Base-by-base conservation (phyloP, 1,140 invertebrate species). In the Ceratina calcarata region DNA sequence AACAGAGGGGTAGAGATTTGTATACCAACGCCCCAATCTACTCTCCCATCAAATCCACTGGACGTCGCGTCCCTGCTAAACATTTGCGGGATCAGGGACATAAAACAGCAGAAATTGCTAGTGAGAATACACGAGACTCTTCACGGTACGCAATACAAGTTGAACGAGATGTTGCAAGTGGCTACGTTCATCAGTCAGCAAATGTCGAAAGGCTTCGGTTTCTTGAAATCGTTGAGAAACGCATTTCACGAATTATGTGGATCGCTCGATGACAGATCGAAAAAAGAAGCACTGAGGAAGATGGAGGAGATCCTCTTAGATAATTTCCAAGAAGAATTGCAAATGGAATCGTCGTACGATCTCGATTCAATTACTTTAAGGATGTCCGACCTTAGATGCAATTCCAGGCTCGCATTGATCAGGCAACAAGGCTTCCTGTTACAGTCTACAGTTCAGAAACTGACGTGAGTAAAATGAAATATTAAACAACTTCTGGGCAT, bases 1-100 rank as follows among this genome's bases (percentile, higher is more conserved):
- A 99, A 99, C 91, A 94, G 99, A 90, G 98, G 98, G 4, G 95
- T 99, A 0, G 99, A 99, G 94, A 96, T 99, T 82, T 98, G 94
- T 86, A 91, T 99, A 60, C 90, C 94, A 0, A 88, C 91, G 7
- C 87, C 93, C 15, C 89, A 91, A n/a, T 90, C 92, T 66, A 90
- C 87, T n/a, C 20, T 81, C 27, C 78, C 91, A 24, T 61, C 65
- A 1, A 90, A 92, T 62, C 27, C 74, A 6, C 78, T 94, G 3
- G 96, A 96, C 88, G 84, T 94, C 71, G 91, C 93, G 62, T 94
- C 95, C 7, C 88, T 96, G 70, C 89, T 96, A 1, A 88, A 91
- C 66, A 88, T 91, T 15, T 86, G 91, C 55, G 95, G 95, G 4
- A 84, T 96, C 10, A 85, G 24, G 20, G 91, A 76, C 79, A 85